Percentiles rank a stretch among this genome's conserved stretches.
phyloP scores from a whole-genome alignment of 2,888 invertebrate species.

The Caenorhabditis wallacei region DNA sequence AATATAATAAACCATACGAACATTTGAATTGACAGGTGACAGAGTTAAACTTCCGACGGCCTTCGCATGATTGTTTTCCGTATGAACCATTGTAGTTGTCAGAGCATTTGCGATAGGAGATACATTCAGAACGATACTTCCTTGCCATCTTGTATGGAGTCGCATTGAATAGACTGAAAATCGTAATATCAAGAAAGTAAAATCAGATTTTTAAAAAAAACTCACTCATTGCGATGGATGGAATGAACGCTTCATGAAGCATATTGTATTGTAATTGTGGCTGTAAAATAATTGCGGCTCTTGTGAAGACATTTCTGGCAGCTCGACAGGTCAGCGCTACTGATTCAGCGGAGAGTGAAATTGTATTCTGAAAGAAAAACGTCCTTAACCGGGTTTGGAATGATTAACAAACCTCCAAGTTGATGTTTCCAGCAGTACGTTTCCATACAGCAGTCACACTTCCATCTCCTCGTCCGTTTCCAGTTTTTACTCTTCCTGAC shows the following conservation, averaged over 20 bases:
- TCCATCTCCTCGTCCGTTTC: conserved; percentile 81
- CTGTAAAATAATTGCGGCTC: conserved; percentile 77
- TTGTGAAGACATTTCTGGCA: conserved; percentile 70
- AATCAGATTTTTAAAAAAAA: neutral
- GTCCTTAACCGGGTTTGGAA: neutral
- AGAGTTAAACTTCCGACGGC: conserved; percentile 79
- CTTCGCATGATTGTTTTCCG: conserved; percentile 81
- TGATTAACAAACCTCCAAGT: conserved; percentile 70
- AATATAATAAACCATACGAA: conserved; percentile 75
- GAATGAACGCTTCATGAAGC: conserved; percentile 69
- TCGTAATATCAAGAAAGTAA: neutral
- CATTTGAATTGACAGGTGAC: conserved; percentile 77
- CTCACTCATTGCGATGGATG: conserved; percentile 71
- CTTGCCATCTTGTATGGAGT: conserved; percentile 78
- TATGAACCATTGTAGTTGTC: conserved; percentile 79
- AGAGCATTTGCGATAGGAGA: conserved; percentile 71
- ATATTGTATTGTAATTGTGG: conserved; percentile 77
- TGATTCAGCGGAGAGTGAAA: conserved; percentile 72
- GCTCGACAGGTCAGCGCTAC: conserved; percentile 65
- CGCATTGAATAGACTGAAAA: conserved; percentile 77
- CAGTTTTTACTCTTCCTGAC: conserved; percentile 76
- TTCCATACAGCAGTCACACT: conserved; percentile 78
- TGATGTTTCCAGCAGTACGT: conserved; percentile 69
- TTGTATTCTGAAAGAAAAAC: conserved; percentile 68
- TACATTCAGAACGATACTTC: conserved; percentile 72